These are phyloP conservation scores for Hormiphora californensis DNA, from an alignment of 37 sponge, comb jelly and placozoan species.

Conservation along the genomic window DNA sequence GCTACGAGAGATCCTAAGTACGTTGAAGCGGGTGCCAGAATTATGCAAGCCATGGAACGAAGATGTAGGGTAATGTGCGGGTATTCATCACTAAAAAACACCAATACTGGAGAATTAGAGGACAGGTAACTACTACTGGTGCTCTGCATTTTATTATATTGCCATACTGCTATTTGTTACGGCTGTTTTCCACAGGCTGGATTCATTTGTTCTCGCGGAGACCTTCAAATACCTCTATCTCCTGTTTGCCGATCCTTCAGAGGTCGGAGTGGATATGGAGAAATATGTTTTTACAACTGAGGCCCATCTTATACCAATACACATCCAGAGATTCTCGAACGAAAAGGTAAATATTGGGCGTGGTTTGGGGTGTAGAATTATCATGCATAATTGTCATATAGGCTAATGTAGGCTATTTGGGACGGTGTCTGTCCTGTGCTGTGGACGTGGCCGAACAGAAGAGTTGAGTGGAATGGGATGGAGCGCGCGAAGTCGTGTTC, in stretches of 20 bases:
- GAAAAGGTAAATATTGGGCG: slow-evolving; percentile 29
- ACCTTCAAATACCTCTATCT: slow-evolving; percentile 93
- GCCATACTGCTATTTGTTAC: neutral
- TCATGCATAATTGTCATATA: too few species aligned
- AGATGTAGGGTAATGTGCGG: slow-evolving; percentile 82
- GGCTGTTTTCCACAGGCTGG: slow-evolving; percentile 63
- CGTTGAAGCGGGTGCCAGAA: slow-evolving; percentile 71
- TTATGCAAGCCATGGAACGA: slow-evolving; percentile 68
- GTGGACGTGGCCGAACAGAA: too few species aligned
- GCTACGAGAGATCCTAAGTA: slow-evolving; percentile 84
- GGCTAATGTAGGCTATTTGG: too few species aligned
- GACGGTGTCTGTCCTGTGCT: too few species aligned
- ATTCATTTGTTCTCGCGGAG: slow-evolving; percentile 92
- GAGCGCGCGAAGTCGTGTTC: too few species aligned
- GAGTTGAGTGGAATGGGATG: too few species aligned
- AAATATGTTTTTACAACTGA: slow-evolving; percentile 91
- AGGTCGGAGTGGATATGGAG: slow-evolving; percentile 72
- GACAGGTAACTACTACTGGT: slow-evolving; percentile 67
- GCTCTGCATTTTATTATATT: neutral
- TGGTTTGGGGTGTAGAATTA: too few species aligned
- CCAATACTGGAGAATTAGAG: slow-evolving; percentile 68
- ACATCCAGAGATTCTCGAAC: slow-evolving; percentile 3
- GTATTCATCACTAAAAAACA: slow-evolving; percentile 81
- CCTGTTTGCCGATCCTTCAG: slow-evolving; percentile 78
- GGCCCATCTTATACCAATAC: slow-evolving; percentile 84